Conservation (phyloP, 2,888 invertebrate genomes). For the Apocheima hispidaria region DNA sequence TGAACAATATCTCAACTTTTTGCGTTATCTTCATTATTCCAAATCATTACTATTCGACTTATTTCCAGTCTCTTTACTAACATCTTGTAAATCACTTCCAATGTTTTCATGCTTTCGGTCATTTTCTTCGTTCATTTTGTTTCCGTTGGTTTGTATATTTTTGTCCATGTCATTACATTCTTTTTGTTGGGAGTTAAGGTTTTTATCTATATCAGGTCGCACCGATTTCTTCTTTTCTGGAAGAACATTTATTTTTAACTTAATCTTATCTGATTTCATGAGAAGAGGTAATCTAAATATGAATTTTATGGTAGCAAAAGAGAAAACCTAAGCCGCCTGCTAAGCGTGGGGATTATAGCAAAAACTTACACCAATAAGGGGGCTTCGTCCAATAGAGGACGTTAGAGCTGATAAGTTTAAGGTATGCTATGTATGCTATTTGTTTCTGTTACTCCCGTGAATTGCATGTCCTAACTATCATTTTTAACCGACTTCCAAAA, state of each 20-base stretch:
- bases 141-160: neutral
- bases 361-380: no score
- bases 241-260: conserved; percentile 15
- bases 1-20: neutral
- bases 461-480: no score
- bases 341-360: no score
- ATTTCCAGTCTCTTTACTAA: neutral
- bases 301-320: no score
- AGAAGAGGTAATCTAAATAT: no score
- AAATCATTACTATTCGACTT: conserved; percentile 4
- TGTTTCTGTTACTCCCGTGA: no score
- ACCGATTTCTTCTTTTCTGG: conserved; percentile 17
- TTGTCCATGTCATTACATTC: neutral
- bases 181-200: neutral
- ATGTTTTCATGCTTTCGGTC: neutral
- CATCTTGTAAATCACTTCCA: neutral
- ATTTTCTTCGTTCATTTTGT: neutral
- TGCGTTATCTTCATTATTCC: neutral
- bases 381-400: no score
- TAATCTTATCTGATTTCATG: no score
- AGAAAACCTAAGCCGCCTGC: no score
- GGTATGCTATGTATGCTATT: no score
- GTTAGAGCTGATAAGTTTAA: no score
- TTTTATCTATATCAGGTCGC: conserved; percentile 1
- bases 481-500: no score